Evolutionary conservation across 1,140 invertebrate species (phyloP).

Genomic region (Pogonomyrmex barbatus): DNA sequence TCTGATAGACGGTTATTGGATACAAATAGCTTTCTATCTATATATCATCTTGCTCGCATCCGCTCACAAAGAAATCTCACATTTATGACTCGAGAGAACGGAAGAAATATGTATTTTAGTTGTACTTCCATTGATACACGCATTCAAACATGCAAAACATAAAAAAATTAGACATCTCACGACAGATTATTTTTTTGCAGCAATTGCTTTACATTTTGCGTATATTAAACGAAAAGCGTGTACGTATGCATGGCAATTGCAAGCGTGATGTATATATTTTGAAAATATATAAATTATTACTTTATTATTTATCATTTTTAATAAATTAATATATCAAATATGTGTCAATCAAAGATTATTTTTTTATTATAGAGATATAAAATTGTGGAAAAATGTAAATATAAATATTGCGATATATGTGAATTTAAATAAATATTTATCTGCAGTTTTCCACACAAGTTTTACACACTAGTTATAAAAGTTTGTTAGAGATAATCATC

Average conservation of each 20-base stretch:
- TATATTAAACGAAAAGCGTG: background rate
- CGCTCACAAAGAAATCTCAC: background rate
- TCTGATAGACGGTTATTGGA: background rate
- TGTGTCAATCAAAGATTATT: background rate
- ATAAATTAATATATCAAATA: background rate
- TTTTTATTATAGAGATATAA: background rate
- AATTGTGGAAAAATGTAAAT: background rate
- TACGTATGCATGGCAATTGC: background rate
- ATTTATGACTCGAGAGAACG: background rate
- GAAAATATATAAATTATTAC: background rate
- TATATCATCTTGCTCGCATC: background rate
- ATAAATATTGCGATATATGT: background rate
- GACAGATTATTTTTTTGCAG: background rate
- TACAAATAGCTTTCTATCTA: background rate
- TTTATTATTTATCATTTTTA: background rate
- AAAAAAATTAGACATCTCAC: background rate
- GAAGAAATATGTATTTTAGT: background rate
- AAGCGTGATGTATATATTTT: background rate
- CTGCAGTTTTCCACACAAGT: background rate
- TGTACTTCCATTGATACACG: background rate
- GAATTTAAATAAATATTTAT: constrained; percentile 2
- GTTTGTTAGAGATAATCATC: background rate
- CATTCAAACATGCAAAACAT: background rate
- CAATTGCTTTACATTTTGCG: background rate
- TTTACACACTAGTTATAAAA: background rate